Percentiles rank a stretch among this genome's conserved stretches.
These are phyloP conservation scores for Arenicola marina DNA, from an alignment of 2,888 invertebrate genomes.

Conservation along the genomic window DNA sequence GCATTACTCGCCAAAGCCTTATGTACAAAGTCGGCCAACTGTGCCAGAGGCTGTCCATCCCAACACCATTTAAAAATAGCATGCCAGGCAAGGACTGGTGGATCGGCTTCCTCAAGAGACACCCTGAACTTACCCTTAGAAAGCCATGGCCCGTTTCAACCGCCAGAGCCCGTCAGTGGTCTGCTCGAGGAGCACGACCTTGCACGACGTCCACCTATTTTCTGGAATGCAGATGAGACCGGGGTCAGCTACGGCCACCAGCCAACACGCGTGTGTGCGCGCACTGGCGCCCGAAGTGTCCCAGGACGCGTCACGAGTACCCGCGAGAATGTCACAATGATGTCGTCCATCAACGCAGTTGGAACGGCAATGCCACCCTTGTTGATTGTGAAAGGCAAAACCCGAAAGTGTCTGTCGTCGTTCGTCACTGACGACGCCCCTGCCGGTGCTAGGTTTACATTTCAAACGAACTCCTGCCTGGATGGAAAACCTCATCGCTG, in stretches of 20 bases:
- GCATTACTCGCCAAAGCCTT: neutral
- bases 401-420: neutral
- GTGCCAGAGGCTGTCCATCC: no score
- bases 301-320: neutral
- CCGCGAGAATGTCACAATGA: neutral
- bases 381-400: neutral
- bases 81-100: constrained; percentile 8
- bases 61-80: constrained; percentile 4
- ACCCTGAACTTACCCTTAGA: constrained; percentile 1
- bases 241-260: neutral
- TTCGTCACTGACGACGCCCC: constrained; percentile 12
- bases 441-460: constrained; percentile 26
- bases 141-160: neutral
- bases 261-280: neutral
- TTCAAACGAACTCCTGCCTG: constrained; percentile 36
- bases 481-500: constrained; percentile 35
- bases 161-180: neutral
- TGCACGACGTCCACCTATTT: neutral
- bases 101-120: neutral
- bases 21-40: neutral
- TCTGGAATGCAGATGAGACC: constrained; percentile 7
- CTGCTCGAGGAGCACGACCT: neutral
- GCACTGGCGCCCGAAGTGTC: neutral
- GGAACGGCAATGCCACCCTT: neutral
- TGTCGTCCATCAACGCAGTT: neutral